These are phyloP conservation scores for Progne subis DNA, from an alignment of 2,113 vertebrate species.

Conservation along the genomic window DNA sequence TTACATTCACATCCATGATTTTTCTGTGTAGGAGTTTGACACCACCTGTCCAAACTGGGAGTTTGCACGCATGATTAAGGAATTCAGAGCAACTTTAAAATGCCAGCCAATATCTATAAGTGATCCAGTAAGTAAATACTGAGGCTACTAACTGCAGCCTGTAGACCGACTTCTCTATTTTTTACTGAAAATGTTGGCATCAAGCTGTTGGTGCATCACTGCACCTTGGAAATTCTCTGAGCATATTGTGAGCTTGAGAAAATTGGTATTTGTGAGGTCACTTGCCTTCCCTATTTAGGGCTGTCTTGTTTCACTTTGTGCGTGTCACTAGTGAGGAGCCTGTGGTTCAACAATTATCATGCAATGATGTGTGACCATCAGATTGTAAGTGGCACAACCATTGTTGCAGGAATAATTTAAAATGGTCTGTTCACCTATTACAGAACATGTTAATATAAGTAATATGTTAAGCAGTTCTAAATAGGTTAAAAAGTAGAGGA, in stretches of 20 bases:
- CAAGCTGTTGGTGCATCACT: neutral
- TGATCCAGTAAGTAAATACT: conserved; percentile 80
- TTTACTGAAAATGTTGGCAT: neutral
- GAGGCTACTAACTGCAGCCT: neutral
- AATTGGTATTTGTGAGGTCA: neutral
- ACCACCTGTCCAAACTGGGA: conserved; percentile 87
- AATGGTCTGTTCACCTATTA: neutral
- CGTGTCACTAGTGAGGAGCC: neutral
- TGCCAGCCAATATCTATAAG: conserved; percentile 77
- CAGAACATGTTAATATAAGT: neutral
- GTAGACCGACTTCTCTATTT: neutral
- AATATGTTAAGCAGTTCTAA: neutral
- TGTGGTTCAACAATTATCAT: neutral
- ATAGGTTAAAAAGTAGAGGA: neutral
- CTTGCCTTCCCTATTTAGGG: neutral
- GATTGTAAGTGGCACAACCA: neutral
- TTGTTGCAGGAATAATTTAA: neutral
- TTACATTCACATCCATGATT: neutral
- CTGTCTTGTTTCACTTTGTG: neutral
- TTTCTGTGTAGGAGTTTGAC: conserved; percentile 82
- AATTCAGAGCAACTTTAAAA: conserved; percentile 86
- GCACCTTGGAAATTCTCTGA: neutral
- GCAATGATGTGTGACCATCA: neutral
- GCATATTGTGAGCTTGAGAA: neutral
- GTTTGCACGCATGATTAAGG: conserved; percentile 92